phyloP scores from a whole-genome alignment of 2,797 vertebrate genomes.

The Enteromius thamalakanensis region DNA sequence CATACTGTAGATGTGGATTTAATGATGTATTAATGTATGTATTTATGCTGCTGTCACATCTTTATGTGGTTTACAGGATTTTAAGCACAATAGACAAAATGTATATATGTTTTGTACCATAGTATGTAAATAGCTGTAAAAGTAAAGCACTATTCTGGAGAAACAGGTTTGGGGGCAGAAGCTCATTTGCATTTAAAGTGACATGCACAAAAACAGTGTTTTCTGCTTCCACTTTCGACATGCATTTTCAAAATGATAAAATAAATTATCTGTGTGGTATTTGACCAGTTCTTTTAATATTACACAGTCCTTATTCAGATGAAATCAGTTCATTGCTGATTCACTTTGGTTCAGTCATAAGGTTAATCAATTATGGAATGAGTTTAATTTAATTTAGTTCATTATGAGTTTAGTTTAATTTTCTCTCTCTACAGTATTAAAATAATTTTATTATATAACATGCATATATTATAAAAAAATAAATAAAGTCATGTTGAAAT shows the following conservation, averaged over 20 bases:
- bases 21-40: background rate
- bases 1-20: background rate
- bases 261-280: too few species aligned
- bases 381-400: background rate
- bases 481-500: too few species aligned
- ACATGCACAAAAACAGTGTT: background rate
- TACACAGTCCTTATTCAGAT: too few species aligned
- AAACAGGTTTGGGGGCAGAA: background rate
- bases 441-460: too few species aligned
- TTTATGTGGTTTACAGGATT: background rate
- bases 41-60: too few species aligned
- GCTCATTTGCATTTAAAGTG: background rate
- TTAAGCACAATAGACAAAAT: background rate
- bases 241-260: too few species aligned
- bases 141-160: background rate
- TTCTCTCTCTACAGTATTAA: too few species aligned
- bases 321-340: too few species aligned
- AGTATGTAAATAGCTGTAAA: background rate
- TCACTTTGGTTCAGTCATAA: background rate
- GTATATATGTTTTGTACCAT: background rate
- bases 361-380: background rate
- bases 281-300: too few species aligned
- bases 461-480: too few species aligned
- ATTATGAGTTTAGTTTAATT: background rate
- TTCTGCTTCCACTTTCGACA: too few species aligned